Evolutionary conservation across 2,888 invertebrate genomes (phyloP).

Genomic region (Neoascia interrupta): DNA sequence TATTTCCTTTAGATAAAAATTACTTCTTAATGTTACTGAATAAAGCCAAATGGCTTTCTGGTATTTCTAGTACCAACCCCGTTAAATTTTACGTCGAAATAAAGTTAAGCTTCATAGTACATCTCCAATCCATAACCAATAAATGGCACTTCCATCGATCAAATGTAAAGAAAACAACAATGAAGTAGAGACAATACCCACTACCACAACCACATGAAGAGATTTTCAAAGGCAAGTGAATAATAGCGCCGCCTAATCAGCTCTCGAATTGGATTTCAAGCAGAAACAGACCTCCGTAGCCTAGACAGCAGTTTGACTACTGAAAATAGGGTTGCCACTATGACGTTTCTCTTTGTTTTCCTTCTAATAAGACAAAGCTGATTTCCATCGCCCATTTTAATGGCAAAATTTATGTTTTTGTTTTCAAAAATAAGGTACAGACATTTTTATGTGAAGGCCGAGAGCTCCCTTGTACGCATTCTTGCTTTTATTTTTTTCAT

Average conservation of each 20-base stretch:
- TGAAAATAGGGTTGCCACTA: slow-evolving; percentile 34
- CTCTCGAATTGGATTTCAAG: slow-evolving; percentile 31
- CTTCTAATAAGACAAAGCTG: background rate
- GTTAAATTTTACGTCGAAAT: no score
- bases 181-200: slow-evolving; percentile 41
- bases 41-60: no score
- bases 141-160: slow-evolving; percentile 46
- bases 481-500: background rate
- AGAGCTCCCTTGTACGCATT: no score
- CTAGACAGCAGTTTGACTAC: background rate
- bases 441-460: no score
- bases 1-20: no score
- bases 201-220: slow-evolving; percentile 3
- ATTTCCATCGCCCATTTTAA: no score
- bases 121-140: slow-evolving; percentile 19
- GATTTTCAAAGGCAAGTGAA: slow-evolving; percentile 39
- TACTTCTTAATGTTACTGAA: no score
- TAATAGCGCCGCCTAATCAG: slow-evolving; percentile 57
- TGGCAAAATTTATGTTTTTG: no score
- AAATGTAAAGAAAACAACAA: slow-evolving; percentile 34
- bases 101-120: slow-evolving; percentile 24
- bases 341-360: background rate
- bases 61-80: no score
- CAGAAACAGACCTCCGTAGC: slow-evolving; percentile 10
- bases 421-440: no score